Evolutionary conservation across 2,113 vertebrate species (phyloP).

Genomic region (Suncus etruscus): DNA sequence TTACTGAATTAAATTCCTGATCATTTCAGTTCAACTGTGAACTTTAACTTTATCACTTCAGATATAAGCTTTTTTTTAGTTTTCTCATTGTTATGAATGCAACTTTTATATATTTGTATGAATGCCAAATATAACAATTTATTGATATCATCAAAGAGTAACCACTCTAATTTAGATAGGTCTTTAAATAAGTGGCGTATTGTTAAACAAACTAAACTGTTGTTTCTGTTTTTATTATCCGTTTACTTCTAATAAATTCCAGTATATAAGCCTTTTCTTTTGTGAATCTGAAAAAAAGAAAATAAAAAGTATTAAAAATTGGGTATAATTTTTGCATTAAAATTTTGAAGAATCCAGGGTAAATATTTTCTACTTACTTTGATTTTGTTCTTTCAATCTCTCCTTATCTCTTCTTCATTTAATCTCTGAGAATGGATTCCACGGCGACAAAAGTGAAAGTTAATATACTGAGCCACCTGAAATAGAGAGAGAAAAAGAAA

Average conservation of each 20-base stretch:
- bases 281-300: conserved; percentile 87
- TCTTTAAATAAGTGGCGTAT: accelerated
- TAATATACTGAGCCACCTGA: conserved; percentile 96
- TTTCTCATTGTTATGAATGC: neutral
- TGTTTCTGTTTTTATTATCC: conserved; percentile 90
- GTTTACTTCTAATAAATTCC: conserved; percentile 86
- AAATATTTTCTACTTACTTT: conserved; percentile 86
- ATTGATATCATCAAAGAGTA: neutral
- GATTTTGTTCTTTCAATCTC: conserved; percentile 88
- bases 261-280: conserved; percentile 88
- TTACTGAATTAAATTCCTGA: conserved; percentile 61
- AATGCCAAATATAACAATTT: neutral
- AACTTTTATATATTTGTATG: neutral
- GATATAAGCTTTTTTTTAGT: neutral
- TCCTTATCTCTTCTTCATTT: conserved; percentile 90
- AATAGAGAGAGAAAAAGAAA: neutral
- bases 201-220: conserved; percentile 85
- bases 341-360: neutral
- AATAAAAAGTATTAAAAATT: conserved; percentile 39
- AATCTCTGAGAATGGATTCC: conserved; percentile 92
- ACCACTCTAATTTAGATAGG: neutral
- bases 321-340: neutral
- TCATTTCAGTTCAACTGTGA: conserved; percentile 52
- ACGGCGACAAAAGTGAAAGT: conserved; percentile 92
- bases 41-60: conserved; percentile 9